Evolutionary conservation across 2,888 invertebrate species (phyloP).

Genomic region (Apeira syringaria): DNA sequence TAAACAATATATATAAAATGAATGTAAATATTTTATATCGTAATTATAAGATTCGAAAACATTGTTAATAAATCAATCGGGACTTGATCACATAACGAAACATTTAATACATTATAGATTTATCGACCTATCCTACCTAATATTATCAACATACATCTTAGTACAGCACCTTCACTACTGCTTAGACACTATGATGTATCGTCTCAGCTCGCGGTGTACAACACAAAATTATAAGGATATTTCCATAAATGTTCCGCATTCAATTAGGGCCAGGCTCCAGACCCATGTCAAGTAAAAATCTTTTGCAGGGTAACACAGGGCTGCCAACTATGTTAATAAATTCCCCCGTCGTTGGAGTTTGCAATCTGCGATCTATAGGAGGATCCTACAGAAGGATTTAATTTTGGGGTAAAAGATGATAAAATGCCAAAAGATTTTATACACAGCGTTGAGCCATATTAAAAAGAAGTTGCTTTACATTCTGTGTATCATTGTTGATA

Average conservation of each 20-base stretch:
- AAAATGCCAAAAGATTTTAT: neutral
- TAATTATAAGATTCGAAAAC: too few species aligned
- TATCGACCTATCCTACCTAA: too few species aligned
- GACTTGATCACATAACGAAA: too few species aligned
- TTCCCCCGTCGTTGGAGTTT: conserved; percentile 36
- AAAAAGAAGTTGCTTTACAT: too few species aligned
- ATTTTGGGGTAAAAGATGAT: conserved; percentile 1
- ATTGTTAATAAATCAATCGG: too few species aligned
- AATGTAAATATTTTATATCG: too few species aligned
- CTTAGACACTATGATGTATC: neutral
- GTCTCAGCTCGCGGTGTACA: conserved; percentile 11
- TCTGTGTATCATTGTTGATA: too few species aligned
- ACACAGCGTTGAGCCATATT: neutral
- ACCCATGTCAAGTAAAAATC: conserved; percentile 67
- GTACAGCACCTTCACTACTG: neutral
- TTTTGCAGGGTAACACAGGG: conserved; percentile 37
- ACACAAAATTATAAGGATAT: conserved; percentile 26
- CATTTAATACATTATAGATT: too few species aligned
- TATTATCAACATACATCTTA: too few species aligned
- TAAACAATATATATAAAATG: too few species aligned
- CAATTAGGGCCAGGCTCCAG: conserved; percentile 51
- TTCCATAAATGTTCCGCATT: conserved; percentile 46
- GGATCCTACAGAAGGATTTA: neutral
- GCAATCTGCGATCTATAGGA: conserved; percentile 35
- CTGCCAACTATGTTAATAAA: conserved; percentile 51